A percentile compares a stretch with the other conserved stretches of the same genome.
These are phyloP conservation scores for Sterrhoptilus dennistouni DNA, from an alignment of 2,113 vertebrate genomes.

Conservation along the genomic window DNA sequence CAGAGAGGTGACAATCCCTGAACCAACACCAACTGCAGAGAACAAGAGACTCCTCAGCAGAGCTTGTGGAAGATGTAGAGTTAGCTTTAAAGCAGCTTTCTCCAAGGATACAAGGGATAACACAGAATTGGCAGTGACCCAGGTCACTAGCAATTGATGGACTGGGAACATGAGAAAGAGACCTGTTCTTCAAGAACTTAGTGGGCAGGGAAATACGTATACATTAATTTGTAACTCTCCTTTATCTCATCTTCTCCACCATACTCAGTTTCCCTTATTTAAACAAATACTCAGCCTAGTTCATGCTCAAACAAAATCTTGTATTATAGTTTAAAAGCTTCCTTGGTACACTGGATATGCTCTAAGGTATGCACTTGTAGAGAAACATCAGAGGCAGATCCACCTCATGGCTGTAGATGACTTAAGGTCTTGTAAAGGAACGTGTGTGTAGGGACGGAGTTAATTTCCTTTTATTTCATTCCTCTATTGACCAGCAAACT, in stretches of 20 bases:
- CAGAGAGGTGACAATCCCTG: not conserved
- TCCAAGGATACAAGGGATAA: not conserved
- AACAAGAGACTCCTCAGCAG: not conserved
- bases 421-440: not conserved
- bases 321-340: not conserved
- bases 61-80: fast-evolving
- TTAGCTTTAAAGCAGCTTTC: not conserved
- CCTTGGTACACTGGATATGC: not conserved
- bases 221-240: not conserved
- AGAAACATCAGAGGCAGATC: not conserved
- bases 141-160: not conserved
- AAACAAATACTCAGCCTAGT: not conserved
- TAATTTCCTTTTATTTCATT: not conserved
- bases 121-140: not conserved
- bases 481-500: not conserved
- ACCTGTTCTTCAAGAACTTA: not conserved
- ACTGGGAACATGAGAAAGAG: not conserved
- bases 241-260: not conserved
- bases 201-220: not conserved
- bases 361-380: not conserved
- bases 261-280: not conserved
- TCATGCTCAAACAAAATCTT: not conserved
- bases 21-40: not conserved
- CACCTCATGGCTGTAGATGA: not conserved
- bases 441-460: fast-evolving